Base-by-base conservation (phyloP, 2,113 vertebrate species). In the Anarhynchus alexandrinus region DNA sequence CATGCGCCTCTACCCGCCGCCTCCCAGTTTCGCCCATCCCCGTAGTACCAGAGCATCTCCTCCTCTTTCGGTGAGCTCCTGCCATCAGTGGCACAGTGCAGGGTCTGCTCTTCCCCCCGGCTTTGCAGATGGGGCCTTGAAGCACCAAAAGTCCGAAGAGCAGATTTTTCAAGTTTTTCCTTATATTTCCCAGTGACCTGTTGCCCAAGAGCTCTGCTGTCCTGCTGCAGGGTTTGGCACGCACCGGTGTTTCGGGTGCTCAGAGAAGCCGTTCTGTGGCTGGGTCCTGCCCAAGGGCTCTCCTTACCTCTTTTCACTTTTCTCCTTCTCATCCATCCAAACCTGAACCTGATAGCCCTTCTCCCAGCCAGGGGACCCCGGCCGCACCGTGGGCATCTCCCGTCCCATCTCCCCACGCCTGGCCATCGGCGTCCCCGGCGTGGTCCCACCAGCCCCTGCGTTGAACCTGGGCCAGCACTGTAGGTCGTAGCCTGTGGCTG, bases 1-100 rank as follows among this genome's bases (percentile, higher is more conserved):
- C 1, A 0, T 22, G 54, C 8, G 4, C 15, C 54, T 32, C 30
- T 10, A 17, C 52, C 72, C 2, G 1, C 30, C 7, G 5, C 42
- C n/a, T 71, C 40, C 19, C 8, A 0, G 1, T 7, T 38, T 3
- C 10, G 18, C n/a, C 55, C 6, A 0, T 30, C 36, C 4, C 51
- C 0, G 0, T 5, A 5, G 43, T 7, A 20, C 17, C 36, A 15
- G n/a, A 64, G 32, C 42, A 55, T 8, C n/a, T 32, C 34, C 45
- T 20, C 1, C 20, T 11, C 42, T 9, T 19, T 11, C 3, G 0
- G 27, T 3, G 32, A 45, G 13, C 58, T 43, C 23, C 22, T 23
- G 27, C 10, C 34, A 26, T 11, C 25, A 15, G 74, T 1, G 1
- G 52, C 32, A 43, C 1, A 1, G 23, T 5, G 7, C 19, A 20